phyloP scores from a whole-genome alignment of 2,113 vertebrate species.

The Cebus imitator region DNA sequence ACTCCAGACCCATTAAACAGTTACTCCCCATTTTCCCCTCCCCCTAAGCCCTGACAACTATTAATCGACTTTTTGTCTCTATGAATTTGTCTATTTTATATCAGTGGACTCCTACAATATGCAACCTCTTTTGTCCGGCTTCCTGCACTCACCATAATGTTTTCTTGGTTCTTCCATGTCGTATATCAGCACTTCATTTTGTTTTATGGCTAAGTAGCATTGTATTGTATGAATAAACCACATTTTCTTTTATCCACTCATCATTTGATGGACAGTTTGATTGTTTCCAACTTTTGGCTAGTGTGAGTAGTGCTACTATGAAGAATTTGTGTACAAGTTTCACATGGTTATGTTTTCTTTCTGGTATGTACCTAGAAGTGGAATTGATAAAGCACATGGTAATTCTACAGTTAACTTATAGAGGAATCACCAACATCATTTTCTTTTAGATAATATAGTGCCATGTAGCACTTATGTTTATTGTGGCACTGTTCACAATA shows the following conservation, averaged over 20 bases:
- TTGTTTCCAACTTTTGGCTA: neutral
- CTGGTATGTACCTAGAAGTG: neutral
- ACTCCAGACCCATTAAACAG: neutral
- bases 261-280: neutral
- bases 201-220: neutral
- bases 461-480: neutral
- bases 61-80: neutral
- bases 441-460: neutral
- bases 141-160: neutral
- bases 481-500: no score
- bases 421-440: neutral
- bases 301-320: neutral
- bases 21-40: neutral
- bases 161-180: neutral
- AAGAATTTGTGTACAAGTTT: neutral
- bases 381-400: neutral
- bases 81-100: neutral
- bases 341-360: neutral
- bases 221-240: neutral
- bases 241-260: neutral
- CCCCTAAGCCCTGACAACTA: neutral
- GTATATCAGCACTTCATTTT: neutral
- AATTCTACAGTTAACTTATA: neutral
- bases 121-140: neutral
- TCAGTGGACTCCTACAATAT: neutral